These are phyloP conservation scores for Diploscapter pachys DNA, from an alignment of 1,140 invertebrate species.

Conservation along the genomic window DNA sequence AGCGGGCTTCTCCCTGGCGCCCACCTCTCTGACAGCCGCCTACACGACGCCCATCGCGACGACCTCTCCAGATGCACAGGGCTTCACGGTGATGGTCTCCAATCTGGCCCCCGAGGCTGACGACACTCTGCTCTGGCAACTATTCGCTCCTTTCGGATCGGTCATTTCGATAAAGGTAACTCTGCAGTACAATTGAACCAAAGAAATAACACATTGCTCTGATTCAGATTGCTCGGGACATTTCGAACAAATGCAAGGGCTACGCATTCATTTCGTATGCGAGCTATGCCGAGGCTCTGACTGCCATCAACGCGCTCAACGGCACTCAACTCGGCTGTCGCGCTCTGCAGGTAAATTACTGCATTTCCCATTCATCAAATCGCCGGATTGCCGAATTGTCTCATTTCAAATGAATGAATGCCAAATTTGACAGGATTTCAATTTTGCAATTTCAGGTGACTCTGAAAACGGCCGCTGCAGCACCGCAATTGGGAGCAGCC, in stretches of 20 bases:
- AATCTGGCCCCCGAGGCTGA: constrained; percentile 96
- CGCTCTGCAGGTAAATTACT: constrained; percentile 78
- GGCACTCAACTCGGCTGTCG: constrained; percentile 94
- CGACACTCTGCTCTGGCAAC: constrained; percentile 95
- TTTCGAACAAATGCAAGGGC: constrained; percentile 98
- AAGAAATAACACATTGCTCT: too few relatives aligned
- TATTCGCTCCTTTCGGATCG: constrained; percentile 97
- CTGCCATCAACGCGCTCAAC: constrained; percentile 84
- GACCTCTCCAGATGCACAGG: constrained; percentile 30
- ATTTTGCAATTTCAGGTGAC: too few relatives aligned
- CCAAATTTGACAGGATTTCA: too few relatives aligned
- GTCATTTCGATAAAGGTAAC: constrained; percentile 87
- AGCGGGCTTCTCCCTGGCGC: too few relatives aligned
- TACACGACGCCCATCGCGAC: constrained; percentile 29
- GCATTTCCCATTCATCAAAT: too few relatives aligned
- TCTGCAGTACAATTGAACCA: neutral
- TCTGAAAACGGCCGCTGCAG: too few relatives aligned
- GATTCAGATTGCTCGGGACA: constrained; percentile 79
- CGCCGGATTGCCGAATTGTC: too few relatives aligned
- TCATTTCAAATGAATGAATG: too few relatives aligned
- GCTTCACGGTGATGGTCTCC: constrained; percentile 97
- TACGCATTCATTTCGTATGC: constrained; percentile 99
- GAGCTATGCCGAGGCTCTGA: constrained; percentile 69
- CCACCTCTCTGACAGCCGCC: constrained; percentile 4
- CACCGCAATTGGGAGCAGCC: too few relatives aligned